Conservation (phyloP, 2,113 vertebrate species). For the Pterocles gutturalis region DNA sequence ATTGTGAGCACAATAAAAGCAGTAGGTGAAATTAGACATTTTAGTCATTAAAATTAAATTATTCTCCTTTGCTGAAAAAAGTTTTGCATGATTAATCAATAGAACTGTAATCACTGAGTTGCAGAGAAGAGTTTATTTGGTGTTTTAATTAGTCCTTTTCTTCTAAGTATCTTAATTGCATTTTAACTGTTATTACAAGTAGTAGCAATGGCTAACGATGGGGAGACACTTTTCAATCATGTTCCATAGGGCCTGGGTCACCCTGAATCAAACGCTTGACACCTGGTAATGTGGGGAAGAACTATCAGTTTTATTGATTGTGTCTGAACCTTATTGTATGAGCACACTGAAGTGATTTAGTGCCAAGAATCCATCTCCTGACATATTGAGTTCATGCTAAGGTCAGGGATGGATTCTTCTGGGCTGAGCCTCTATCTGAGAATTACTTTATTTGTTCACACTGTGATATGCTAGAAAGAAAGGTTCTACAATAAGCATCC, state of each 20-base stretch:
- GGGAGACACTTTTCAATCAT: neutral
- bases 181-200: neutral
- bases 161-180: neutral
- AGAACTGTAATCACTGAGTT: neutral
- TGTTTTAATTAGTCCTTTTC: neutral
- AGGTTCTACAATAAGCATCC: neutral
- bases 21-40: neutral
- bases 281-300: neutral
- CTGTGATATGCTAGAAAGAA: neutral
- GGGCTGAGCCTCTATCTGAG: neutral
- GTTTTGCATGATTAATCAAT: neutral
- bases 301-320: neutral
- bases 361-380: neutral
- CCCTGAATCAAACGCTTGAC: neutral
- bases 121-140: neutral
- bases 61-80: neutral
- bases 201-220: neutral
- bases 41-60: neutral
- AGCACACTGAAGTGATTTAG: neutral
- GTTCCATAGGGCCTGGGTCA: neutral
- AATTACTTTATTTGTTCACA: neutral
- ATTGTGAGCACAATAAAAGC: neutral
- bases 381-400: neutral
- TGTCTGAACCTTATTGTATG: fast-evolving
- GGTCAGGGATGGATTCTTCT: neutral